Evolutionary conservation across 1,140 invertebrate species (phyloP), one percentile per base, ranked within the genome.

Genomic region (Anadara kagoshimensis): DNA sequence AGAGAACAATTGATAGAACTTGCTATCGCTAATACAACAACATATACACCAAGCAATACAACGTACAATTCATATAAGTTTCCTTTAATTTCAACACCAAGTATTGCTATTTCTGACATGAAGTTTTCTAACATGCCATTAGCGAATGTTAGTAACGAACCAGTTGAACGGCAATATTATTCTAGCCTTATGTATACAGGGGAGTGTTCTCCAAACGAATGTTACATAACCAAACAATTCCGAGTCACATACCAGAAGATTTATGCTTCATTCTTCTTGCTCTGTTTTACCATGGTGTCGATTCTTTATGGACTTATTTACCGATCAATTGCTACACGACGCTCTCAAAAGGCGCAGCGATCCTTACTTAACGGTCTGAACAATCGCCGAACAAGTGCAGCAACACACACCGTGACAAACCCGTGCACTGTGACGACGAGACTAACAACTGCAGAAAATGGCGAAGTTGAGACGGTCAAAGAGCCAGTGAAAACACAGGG

Each of bases 251-350:
- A 81, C 51, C 82, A 85, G 45, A 84, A 83, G 36, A 70, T 84
- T 43, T 84, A 83, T 65, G 80, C 80, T 5, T 85, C 81, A 0
- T 71, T 86, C 11, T 87, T 83, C 64, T 64, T 85, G 2, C 78
- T 85, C 10, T 77, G 83, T 4, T 75, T 83, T 45, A 63, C 84
- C n/a, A 65, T 78, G 8, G 83, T 87, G 5, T 75, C 74, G 29
- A 76, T 84, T 49, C 74, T 87, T 29, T 87, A 87, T 65, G 80
- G 75, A n/a, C 64, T 87, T 2, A 83, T 87, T 56, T 83, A 82
- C 59, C 70, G 73, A 57, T 85, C 84, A 10, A 79, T 87, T 14
- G 69, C 80, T 20, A 26, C 69, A 47, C 47, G 84, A n/a, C 57
- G 85, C 22, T 64, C 69, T 5, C 53, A 53, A 45, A 73, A 47